A percentile compares a stretch with the other conserved stretches of the same genome.
These are phyloP conservation scores for Salvelinus alpinus DNA, from an alignment of 2,113 vertebrate genomes.

Conservation along the genomic window DNA sequence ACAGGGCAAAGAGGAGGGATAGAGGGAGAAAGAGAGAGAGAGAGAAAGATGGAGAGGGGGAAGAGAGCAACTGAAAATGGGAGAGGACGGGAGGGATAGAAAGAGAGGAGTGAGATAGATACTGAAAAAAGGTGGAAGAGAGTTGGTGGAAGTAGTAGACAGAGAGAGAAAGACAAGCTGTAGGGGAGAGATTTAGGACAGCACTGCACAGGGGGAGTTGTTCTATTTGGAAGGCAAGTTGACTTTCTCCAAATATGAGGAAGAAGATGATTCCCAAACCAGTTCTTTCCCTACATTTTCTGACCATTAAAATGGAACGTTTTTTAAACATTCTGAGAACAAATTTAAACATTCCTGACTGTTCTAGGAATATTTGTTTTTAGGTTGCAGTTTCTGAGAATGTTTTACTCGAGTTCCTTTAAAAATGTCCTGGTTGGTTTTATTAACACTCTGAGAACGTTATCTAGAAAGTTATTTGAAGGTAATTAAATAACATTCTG, in stretches of 20 bases:
- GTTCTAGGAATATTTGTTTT: no score
- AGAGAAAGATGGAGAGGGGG: slow-evolving; percentile 36
- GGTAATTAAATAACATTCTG: no score
- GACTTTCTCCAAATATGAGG: slow-evolving; percentile 38
- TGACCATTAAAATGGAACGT: no score
- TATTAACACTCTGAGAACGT: no score
- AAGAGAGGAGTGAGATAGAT: not conserved
- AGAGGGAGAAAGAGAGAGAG: slow-evolving; percentile 42
- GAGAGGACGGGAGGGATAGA: slow-evolving; percentile 14
- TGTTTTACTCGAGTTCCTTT: no score
- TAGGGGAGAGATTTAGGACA: slow-evolving; percentile 47
- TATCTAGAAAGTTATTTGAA: no score
- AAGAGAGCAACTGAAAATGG: slow-evolving; percentile 22
- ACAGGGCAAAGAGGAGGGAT: slow-evolving; percentile 54
- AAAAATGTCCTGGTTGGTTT: no score
- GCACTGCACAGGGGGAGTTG: slow-evolving; percentile 32
- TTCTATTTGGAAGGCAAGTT: slow-evolving; percentile 28
- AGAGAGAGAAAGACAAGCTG: not conserved
- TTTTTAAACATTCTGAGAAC: no score
- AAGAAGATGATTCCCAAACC: slow-evolving; percentile 36
- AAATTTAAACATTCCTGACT: no score
- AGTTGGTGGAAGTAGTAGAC: not conserved
- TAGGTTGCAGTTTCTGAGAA: no score
- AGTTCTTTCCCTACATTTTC: no score
- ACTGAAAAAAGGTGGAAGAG: not conserved